A percentile compares a stretch with the other conserved stretches of the same genome.
Conservation (phyloP, 2,888 invertebrate species). For the Stenoptilia bipunctidactyla region DNA sequence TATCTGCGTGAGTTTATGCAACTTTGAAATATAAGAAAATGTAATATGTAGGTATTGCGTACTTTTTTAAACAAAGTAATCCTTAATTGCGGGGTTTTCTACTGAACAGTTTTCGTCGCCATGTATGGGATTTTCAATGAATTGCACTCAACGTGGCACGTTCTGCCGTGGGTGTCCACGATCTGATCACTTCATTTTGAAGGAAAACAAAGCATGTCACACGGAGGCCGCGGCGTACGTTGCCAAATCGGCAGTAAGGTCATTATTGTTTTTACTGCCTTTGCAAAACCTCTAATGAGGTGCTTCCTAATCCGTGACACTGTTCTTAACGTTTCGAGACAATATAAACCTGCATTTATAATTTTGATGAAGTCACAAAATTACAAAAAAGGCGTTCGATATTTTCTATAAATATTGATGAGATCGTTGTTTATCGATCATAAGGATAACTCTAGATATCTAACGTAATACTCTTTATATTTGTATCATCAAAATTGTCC, state of each 20-base stretch:
- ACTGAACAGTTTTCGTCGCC: conserved; percentile 25
- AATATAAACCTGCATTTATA: too few species aligned
- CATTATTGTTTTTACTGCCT: neutral
- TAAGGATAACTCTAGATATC: too few species aligned
- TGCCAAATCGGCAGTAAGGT: neutral
- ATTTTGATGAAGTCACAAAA: too few species aligned
- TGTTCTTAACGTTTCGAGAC: too few species aligned
- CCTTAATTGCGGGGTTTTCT: conserved; percentile 28
- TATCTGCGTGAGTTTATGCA: neutral
- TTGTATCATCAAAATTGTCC: too few species aligned
- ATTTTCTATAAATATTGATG: too few species aligned
- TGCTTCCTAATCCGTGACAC: conserved; percentile 1
- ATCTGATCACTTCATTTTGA: conserved; percentile 34
- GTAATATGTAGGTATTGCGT: neutral
- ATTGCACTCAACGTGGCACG: conserved; percentile 42
- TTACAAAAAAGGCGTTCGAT: too few species aligned
- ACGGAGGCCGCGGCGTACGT: conserved; percentile 29
- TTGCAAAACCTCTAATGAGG: conserved; percentile 1
- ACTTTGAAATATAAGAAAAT: neutral
- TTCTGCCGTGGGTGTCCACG: conserved; percentile 45
- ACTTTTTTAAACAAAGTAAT: conserved; percentile 4
- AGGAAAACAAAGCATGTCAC: conserved; percentile 42
- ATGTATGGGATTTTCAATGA: conserved; percentile 40
- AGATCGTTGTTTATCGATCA: too few species aligned
- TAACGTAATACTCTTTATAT: too few species aligned